A percentile compares a stretch with the other conserved stretches of the same genome.
Conservation (phyloP, 2,888 invertebrate genomes). For the Protophormia terraenovae region DNA sequence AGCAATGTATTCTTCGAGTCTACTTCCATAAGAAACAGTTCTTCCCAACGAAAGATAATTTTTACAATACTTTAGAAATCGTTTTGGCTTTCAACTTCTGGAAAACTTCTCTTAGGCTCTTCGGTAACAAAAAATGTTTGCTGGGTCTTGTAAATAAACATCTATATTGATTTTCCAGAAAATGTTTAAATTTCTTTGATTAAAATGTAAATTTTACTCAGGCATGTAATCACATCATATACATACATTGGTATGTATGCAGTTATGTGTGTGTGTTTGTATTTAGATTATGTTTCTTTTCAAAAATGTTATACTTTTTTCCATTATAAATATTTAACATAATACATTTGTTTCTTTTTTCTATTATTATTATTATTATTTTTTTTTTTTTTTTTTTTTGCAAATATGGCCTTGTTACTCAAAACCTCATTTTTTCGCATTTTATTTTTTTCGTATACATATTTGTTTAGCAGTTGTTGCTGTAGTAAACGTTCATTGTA, state of each 20-base stretch:
- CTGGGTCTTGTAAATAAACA: neutral
- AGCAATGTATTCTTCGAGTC: no score
- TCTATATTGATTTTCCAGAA: neutral
- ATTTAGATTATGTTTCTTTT: neutral
- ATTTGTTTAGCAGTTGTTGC: neutral
- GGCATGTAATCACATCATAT: neutral
- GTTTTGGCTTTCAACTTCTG: no score
- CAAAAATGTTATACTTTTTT: conserved; percentile 9
- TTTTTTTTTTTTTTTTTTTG: neutral
- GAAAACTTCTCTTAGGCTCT: no score
- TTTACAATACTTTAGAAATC: no score
- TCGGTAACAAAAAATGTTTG: no score
- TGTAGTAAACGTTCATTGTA: neutral
- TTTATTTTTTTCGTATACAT: conserved; percentile 57
- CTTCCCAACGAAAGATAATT: no score
- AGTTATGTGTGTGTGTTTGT: neutral
- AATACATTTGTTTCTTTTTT: neutral
- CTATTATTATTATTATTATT: no score
- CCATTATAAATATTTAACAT: conserved; percentile 26
- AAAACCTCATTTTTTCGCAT: conserved; percentile 73
- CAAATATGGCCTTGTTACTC: conserved; percentile 72
- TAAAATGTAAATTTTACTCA: neutral
- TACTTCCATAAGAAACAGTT: no score
- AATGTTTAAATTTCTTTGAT: neutral
- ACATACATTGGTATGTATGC: neutral